These are phyloP conservation scores for Oriolus oriolus DNA, from an alignment of 2,113 vertebrate species.

Conservation along the genomic window DNA sequence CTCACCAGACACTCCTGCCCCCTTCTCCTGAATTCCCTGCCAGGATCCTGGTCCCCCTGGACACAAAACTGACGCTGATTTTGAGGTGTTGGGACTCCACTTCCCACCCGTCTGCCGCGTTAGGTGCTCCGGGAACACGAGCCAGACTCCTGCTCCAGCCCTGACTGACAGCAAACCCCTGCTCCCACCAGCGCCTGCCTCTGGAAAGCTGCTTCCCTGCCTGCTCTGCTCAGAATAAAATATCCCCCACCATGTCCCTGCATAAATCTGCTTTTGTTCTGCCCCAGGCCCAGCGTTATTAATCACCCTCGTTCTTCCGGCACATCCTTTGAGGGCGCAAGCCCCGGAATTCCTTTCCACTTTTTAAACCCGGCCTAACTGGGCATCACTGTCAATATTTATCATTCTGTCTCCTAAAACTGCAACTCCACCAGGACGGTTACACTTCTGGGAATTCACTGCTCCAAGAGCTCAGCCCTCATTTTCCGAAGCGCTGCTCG, in stretches of 20 bases:
- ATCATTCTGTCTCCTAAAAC: not conserved
- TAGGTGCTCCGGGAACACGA: not conserved
- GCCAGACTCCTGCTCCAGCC: not conserved
- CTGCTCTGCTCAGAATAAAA: not conserved
- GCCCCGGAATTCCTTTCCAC: not conserved
- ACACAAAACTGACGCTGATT: not conserved
- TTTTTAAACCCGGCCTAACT: not conserved
- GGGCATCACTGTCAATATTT: not conserved
- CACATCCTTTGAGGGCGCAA: not conserved
- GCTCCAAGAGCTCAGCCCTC: not conserved
- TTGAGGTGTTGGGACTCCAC: not conserved
- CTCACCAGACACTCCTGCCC: not conserved
- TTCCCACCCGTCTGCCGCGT: accelerated
- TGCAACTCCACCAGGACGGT: not conserved
- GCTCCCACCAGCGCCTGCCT: not conserved
- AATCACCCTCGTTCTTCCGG: accelerated
- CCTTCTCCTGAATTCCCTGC: not conserved
- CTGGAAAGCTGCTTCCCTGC: not conserved
- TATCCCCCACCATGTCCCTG: not conserved
- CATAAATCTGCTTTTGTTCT: not conserved
- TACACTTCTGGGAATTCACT: not conserved
- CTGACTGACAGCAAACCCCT: not conserved
- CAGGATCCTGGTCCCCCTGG: not conserved
- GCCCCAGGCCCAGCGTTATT: accelerated
- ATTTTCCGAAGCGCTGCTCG: accelerated